Evolutionary conservation across 2,888 invertebrate genomes (phyloP), one percentile per base, ranked within the genome.

Genomic region (Ennomos quercinarius): DNA sequence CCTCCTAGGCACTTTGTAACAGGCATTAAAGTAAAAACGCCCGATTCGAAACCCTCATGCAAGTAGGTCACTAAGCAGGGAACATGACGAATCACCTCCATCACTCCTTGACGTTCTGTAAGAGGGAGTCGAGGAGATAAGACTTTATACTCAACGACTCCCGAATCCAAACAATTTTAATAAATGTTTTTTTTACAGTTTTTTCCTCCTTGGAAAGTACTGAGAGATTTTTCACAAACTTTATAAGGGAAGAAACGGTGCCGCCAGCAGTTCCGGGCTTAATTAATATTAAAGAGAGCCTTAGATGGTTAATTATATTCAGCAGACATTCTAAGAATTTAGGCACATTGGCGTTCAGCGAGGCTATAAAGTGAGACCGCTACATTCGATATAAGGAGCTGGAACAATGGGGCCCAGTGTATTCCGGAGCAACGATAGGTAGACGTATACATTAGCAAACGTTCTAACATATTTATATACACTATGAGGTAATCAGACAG

Each of bases 71-170:
- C 76, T 78, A 79, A 81, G 79, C 75, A 74, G 77, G 76, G 79
- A 83, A 83, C 87, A 88, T 89, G 89, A 89, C 83, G 82, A 86
- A 89, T 88, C 84, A 76, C 83, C 80, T 74, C 79, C 87, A 88
- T 89, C 87, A 81, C 79, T 87, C 83, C 84, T 80, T 75, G 75
- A 77, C 73, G 73, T 74, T 71, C 73, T 73, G 68, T 63, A 78
- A 83, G 81, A 78, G 75, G 77, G 77, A 76, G 72, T 68, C 63
- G 72, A 74, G 65, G 58, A 81, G 86, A 87, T 86, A 86, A 87
- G 83, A 81, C 80, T 78, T 77, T 76, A 81, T 75, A 82, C 77
- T 84, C 76, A 78, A 71, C 74, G 72, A 73, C 75, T 77, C 67
- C 72, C 45, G 65, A 68, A 74, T 71, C 73, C 67, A 63, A 73